Evolutionary conservation across 2,113 vertebrate species (phyloP).

Genomic region (Protobothrops flavoviridis): DNA sequence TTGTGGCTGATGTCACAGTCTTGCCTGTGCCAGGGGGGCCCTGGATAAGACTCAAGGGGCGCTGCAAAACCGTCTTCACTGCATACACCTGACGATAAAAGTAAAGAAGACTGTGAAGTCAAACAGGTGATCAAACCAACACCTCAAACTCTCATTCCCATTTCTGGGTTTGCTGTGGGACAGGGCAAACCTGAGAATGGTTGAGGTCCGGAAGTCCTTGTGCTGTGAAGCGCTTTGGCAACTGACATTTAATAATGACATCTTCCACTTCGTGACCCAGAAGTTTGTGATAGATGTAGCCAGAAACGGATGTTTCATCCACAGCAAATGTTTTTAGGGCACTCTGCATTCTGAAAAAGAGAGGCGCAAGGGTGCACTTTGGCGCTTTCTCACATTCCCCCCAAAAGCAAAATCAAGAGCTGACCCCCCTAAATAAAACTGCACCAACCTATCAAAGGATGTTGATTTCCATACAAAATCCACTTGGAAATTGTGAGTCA

Average conservation of each 20-base stretch:
- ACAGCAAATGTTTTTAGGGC: slow-evolving; percentile 95
- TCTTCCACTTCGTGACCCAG: slow-evolving; percentile 97
- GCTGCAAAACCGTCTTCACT: slow-evolving; percentile 95
- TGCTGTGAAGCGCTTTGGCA: slow-evolving; percentile 97
- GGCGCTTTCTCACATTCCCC: neutral
- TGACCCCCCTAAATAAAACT: neutral
- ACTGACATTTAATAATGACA: slow-evolving; percentile 98
- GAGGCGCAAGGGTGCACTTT: neutral
- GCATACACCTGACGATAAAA: slow-evolving; percentile 84
- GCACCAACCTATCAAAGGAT: slow-evolving; percentile 91
- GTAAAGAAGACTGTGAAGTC: neutral
- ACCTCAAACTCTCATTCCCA: neutral
- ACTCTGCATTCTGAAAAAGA: slow-evolving; percentile 89
- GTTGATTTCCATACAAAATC: slow-evolving; percentile 99
- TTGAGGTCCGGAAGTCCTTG: slow-evolving; percentile 97
- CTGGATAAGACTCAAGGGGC: slow-evolving; percentile 96
- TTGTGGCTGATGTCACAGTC: slow-evolving; percentile 97
- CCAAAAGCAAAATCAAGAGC: neutral
- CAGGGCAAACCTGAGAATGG: slow-evolving; percentile 87
- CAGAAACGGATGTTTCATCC: slow-evolving; percentile 96
- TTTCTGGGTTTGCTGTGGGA: rapidly evolving
- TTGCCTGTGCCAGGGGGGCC: slow-evolving; percentile 96
- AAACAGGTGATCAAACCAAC: rapidly evolving
- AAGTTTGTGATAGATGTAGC: slow-evolving; percentile 98
- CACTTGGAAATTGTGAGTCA: slow-evolving; percentile 98